A percentile compares a stretch with the other conserved stretches of the same genome.
Evolutionary conservation across 2,888 invertebrate species (phyloP).

Genomic region (Aradus depressus): DNA sequence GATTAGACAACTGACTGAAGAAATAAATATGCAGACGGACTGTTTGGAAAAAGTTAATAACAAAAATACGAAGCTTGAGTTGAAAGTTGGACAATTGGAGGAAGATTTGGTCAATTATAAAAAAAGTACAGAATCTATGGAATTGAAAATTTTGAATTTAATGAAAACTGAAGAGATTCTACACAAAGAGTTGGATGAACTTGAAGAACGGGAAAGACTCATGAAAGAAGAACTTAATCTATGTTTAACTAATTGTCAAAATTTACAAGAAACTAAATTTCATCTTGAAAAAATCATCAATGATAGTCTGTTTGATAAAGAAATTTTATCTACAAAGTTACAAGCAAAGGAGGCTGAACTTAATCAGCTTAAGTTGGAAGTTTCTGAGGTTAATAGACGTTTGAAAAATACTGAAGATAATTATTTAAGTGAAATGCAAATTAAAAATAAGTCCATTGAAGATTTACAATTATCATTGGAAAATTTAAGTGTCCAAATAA

Average conservation of each 20-base stretch:
- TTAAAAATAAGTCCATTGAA: too few species aligned
- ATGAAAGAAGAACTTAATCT: background rate
- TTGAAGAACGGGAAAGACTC: background rate
- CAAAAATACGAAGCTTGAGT: too few species aligned
- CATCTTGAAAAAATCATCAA: constrained; percentile 1
- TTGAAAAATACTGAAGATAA: background rate
- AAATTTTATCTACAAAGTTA: constrained; percentile 5
- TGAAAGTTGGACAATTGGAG: too few species aligned
- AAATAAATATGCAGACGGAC: too few species aligned
- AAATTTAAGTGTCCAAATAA: too few species aligned
- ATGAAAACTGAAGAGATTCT: background rate
- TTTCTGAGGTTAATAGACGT: background rate
- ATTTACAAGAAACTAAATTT: background rate
- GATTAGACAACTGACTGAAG: too few species aligned
- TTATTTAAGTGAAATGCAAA: too few species aligned
- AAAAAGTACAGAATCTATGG: too few species aligned
- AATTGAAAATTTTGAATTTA: too few species aligned
- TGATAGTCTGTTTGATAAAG: constrained; percentile 9
- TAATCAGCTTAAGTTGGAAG: background rate
- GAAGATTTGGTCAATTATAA: too few species aligned
- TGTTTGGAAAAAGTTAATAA: too few species aligned
- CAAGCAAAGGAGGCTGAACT: constrained; percentile 10
- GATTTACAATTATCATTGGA: too few species aligned
- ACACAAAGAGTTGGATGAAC: background rate
- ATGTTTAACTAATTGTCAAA: background rate